A percentile compares a stretch with the other conserved stretches of the same genome.
phyloP scores from a whole-genome alignment of 2,113 vertebrate genomes.

The Patagioenas fasciata region DNA sequence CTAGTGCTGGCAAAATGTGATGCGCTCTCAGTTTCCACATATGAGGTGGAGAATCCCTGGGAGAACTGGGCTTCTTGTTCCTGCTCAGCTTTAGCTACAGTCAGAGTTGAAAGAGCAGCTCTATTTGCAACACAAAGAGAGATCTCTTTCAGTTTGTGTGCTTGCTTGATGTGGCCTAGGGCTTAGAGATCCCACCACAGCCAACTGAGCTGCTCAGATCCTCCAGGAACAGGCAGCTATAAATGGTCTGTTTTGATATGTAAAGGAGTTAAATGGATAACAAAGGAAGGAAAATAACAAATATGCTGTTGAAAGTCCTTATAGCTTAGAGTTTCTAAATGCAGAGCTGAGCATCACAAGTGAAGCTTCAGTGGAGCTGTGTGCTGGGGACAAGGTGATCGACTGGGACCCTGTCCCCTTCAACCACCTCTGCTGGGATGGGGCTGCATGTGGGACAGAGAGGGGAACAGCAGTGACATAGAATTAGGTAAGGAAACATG shows the following conservation, averaged over 20 bases:
- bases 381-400: not conserved
- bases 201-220: not conserved
- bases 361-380: not conserved
- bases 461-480: not conserved
- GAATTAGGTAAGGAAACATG: not conserved
- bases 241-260: not conserved
- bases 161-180: not conserved
- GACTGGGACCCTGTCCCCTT: not conserved
- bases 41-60: not conserved
- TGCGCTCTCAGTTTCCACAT: rapidly evolving
- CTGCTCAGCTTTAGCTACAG: not conserved
- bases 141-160: not conserved
- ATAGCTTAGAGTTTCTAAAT: rapidly evolving
- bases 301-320: rapidly evolving
- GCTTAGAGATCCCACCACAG: not conserved
- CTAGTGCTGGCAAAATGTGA: rapidly evolving
- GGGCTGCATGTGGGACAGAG: not conserved
- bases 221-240: not conserved
- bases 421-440: not conserved
- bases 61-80: not conserved
- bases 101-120: not conserved
- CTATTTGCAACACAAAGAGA: not conserved
- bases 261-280: not conserved
- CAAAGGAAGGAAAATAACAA: not conserved
- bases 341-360: not conserved